Percentiles rank a stretch among this genome's conserved stretches.
phyloP scores from a whole-genome alignment of 2,888 invertebrate genomes.

The Aphodius granarius region DNA sequence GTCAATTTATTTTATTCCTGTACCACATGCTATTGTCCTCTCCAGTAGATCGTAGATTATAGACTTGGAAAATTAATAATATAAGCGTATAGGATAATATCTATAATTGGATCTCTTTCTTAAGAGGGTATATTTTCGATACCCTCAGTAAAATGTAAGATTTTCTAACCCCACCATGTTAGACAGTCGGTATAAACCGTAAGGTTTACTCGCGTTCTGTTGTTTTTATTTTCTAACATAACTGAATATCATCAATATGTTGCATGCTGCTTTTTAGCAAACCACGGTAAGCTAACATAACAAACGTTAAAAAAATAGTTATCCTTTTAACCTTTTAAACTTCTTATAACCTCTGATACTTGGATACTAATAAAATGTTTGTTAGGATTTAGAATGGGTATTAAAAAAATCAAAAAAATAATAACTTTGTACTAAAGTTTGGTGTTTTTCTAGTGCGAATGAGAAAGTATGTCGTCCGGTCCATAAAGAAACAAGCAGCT shows the following conservation, averaged over 20 bases:
- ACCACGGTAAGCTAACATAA: conserved; percentile 56
- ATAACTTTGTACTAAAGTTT: background rate
- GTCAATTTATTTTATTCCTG: conserved; percentile 63
- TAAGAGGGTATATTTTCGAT: background rate
- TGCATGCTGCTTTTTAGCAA: conserved; percentile 60
- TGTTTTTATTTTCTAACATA: background rate
- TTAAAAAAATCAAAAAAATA: background rate
- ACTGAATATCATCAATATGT: conserved; percentile 41
- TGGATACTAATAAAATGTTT: background rate
- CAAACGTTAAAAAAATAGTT: background rate
- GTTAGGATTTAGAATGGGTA: background rate
- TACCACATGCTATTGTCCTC: conserved; percentile 38
- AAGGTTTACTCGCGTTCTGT: background rate
- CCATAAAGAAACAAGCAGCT: background rate
- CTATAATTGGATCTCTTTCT: background rate
- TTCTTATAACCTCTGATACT: too few relatives aligned
- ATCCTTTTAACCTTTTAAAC: too few relatives aligned
- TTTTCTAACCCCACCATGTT: background rate
- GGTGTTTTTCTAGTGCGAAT: conserved; percentile 45
- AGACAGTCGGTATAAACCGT: background rate
- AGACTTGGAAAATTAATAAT: background rate
- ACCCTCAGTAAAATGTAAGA: background rate
- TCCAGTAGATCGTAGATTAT: background rate
- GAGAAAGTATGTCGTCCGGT: conserved; percentile 44
- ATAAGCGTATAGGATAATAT: background rate